Conservation (phyloP, 2,113 vertebrate genomes). For the Coreoperca whiteheadi region DNA sequence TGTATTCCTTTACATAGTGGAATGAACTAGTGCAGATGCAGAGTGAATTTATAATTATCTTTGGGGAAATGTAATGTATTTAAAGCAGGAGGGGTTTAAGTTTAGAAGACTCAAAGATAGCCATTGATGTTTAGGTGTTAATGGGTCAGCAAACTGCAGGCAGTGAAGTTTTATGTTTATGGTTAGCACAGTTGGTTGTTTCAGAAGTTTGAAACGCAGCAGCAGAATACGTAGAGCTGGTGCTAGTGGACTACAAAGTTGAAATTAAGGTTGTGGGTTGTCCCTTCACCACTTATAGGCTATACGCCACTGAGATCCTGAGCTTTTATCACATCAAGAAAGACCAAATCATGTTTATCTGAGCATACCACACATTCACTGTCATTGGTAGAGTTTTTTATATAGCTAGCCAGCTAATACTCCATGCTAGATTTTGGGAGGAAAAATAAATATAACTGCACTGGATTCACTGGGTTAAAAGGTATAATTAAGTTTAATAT, state of each 20-base stretch:
- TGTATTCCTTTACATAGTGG: conserved; percentile 22
- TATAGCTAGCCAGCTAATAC: not conserved
- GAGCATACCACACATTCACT: not conserved
- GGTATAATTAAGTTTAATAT: not conserved
- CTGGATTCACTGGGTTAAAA: not conserved
- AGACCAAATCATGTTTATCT: not conserved
- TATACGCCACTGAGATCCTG: not conserved
- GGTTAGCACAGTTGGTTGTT: conserved; percentile 19
- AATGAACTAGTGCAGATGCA: not conserved
- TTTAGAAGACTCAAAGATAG: conserved; percentile 4
- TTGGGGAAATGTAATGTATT: conserved; percentile 22
- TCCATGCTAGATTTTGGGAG: not conserved
- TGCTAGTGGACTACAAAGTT: conserved; percentile 14
- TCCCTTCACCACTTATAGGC: not conserved
- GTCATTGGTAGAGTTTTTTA: not conserved
- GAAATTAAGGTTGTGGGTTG: not conserved
- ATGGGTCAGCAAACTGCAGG: not conserved
- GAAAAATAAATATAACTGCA: not conserved
- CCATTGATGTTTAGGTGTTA: conserved; percentile 9
- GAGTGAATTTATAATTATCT: conserved; percentile 33
- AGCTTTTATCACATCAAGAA: conserved; percentile 1
- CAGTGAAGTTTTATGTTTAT: conserved; percentile 3
- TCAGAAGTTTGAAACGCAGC: conserved; percentile 10
- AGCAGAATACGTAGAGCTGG: not conserved
- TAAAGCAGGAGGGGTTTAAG: not conserved